Conservation (phyloP, 2,888 invertebrate genomes). For the Drosophila anomalipes region DNA sequence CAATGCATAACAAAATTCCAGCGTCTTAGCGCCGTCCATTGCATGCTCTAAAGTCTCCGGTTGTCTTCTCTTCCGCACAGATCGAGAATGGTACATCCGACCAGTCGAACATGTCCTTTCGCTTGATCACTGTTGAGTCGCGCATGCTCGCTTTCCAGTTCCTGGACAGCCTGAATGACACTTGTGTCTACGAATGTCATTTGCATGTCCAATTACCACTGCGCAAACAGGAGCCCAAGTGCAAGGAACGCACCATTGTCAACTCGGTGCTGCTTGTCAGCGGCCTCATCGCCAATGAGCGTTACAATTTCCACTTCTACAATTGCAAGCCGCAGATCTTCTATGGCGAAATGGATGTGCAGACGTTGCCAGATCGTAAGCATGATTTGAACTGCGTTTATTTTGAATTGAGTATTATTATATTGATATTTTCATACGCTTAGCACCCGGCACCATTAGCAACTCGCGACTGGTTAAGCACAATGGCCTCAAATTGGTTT, state of each 20-base stretch:
- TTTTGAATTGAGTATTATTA: neutral
- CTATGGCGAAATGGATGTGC: conserved; percentile 82
- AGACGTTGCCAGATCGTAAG: conserved; percentile 84
- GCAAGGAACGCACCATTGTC: conserved; percentile 73
- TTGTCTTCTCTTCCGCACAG: conserved; percentile 47
- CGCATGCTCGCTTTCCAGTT: conserved; percentile 82
- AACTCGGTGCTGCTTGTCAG: conserved; percentile 78
- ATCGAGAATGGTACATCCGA: conserved; percentile 84
- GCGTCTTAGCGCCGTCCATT: neutral
- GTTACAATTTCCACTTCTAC: conserved; percentile 81
- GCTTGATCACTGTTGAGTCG: conserved; percentile 80
- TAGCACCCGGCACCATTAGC: conserved; percentile 84
- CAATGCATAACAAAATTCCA: neutral
- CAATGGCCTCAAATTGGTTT: conserved; percentile 83
- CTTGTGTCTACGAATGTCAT: conserved; percentile 82
- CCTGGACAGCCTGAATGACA: conserved; percentile 77
- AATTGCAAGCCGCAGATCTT: conserved; percentile 81
- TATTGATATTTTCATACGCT: fast-evolving
- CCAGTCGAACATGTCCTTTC: conserved; percentile 78
- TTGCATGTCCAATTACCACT: conserved; percentile 71
- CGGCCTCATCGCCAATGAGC: conserved; percentile 75
- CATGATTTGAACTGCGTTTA: neutral
- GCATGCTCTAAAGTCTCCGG: conserved; percentile 26
- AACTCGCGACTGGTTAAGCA: conserved; percentile 81
- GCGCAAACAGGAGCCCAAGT: conserved; percentile 76